phyloP scores from a whole-genome alignment of 2,113 vertebrate genomes.

The Semnornis frantzii region DNA sequence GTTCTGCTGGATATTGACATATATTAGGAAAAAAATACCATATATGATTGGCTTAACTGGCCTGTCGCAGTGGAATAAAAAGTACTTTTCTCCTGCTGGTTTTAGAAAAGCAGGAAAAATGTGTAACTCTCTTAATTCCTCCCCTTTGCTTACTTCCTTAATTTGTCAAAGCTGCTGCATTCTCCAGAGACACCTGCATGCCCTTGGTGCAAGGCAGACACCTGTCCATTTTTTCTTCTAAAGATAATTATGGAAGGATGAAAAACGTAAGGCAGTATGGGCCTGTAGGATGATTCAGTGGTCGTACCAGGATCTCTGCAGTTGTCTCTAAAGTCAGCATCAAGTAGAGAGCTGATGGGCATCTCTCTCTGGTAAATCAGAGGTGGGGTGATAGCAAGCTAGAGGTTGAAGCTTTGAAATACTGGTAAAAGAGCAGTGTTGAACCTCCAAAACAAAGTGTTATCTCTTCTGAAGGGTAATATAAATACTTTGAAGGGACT shows the following conservation, averaged over 20 bases:
- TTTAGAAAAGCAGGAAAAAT: neutral
- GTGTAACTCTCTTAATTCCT: neutral
- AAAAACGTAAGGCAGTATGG: neutral
- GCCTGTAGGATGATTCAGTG: rapidly evolving
- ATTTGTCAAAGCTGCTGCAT: neutral
- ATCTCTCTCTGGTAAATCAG: neutral
- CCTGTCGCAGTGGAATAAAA: neutral
- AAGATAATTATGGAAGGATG: neutral
- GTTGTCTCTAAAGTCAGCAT: neutral
- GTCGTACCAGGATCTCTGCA: rapidly evolving
- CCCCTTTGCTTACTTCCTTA: neutral
- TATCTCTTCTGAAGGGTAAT: neutral
- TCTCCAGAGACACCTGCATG: neutral
- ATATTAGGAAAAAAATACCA: neutral
- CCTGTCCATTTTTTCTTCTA: neutral
- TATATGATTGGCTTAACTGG: neutral
- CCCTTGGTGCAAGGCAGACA: neutral
- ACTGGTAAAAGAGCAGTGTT: neutral
- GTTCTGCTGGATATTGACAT: neutral
- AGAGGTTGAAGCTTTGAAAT: neutral
- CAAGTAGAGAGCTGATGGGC: neutral
- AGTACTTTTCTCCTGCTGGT: neutral
- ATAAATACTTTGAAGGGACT: conserved; percentile 1
- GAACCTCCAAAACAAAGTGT: neutral
- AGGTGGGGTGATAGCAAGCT: neutral